Conservation (phyloP, 2,113 vertebrate species). For the Trogon melanurus region DNA sequence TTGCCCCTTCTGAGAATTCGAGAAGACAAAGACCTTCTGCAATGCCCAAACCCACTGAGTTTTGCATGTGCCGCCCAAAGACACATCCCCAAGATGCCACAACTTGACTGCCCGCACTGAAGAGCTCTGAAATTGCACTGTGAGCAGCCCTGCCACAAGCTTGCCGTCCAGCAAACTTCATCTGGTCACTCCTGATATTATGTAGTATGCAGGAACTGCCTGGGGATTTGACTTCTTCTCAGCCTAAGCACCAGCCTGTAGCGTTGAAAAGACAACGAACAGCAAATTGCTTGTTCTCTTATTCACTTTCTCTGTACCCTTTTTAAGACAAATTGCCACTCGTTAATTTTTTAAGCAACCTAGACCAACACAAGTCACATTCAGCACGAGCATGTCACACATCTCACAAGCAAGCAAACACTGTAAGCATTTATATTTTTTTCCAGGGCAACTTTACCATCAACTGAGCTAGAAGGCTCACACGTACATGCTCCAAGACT, state of each 20-base stretch:
- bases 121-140: not conserved
- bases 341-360: not conserved
- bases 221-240: not conserved
- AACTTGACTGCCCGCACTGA: not conserved
- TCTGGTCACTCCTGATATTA: not conserved
- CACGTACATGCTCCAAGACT: not conserved
- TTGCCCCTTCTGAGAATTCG: not conserved
- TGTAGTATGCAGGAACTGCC: not conserved
- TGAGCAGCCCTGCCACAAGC: not conserved
- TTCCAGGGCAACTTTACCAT: not conserved
- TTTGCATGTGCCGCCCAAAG: not conserved
- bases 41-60: not conserved
- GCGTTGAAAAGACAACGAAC: not conserved
- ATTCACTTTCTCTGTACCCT: not conserved
- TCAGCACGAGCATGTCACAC: fast-evolving
- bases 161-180: not conserved
- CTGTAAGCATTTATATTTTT: not conserved
- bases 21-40: not conserved
- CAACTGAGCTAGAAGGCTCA: not conserved
- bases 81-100: not conserved
- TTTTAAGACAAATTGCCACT: not conserved
- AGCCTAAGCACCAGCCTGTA: not conserved
- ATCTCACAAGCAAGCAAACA: not conserved
- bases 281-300: not conserved
- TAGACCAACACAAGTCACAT: not conserved